Evolutionary conservation across 1,140 invertebrate genomes (phyloP).

Genomic region (Drosophila rhopaloa): DNA sequence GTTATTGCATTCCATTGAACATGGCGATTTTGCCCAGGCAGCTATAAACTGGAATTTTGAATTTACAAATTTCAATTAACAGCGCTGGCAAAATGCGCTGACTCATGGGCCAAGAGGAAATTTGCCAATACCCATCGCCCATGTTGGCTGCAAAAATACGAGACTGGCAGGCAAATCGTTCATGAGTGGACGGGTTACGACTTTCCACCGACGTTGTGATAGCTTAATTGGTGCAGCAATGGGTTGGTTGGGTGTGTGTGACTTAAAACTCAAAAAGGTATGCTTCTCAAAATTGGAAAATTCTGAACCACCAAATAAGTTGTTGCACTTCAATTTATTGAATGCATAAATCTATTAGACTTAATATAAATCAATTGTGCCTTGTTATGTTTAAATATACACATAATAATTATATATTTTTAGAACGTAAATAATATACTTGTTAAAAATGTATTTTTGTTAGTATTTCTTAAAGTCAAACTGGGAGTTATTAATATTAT

Average conservation of each 20-base stretch:
- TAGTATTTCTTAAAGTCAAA: too few species aligned
- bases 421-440: too few species aligned
- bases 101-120: conserved; percentile 45
- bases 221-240: conserved; percentile 34
- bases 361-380: not conserved
- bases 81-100: conserved; percentile 60
- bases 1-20: conserved; percentile 22
- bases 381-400: too few species aligned
- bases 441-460: too few species aligned
- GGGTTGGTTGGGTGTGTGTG: conserved; percentile 10
- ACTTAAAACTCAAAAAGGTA: conserved; percentile 54
- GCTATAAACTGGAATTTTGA: conserved; percentile 72
- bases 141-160: conserved; percentile 34
- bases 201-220: conserved; percentile 43
- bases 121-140: conserved; percentile 15
- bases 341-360: not conserved
- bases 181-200: conserved; percentile 33
- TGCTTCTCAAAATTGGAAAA: conserved; percentile 41
- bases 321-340: too few species aligned
- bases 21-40: conserved; percentile 48
- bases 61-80: conserved; percentile 79
- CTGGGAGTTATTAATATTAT: not conserved
- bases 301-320: not conserved
- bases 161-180: conserved; percentile 28
- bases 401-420: too few species aligned